A percentile compares a stretch with the other conserved stretches of the same genome.
phyloP scores from a whole-genome alignment of 2,888 invertebrate genomes.

The Stenodera caucasica region DNA sequence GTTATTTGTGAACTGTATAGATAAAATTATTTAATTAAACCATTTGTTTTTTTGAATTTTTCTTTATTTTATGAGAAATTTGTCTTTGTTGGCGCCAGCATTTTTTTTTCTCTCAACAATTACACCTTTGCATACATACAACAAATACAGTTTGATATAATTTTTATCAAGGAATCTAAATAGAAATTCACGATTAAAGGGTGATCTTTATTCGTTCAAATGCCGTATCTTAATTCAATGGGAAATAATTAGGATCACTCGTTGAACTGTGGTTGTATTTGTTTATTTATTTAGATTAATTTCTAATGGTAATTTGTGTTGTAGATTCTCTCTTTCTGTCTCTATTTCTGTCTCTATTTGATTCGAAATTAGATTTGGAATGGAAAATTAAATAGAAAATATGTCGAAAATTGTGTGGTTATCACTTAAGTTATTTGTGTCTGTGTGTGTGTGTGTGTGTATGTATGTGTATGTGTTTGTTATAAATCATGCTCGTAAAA shows the following conservation, averaged over 20 bases:
- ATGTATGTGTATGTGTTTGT: conserved; percentile 19
- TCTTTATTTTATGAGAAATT: not conserved
- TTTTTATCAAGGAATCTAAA: too few species aligned
- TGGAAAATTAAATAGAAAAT: conserved; percentile 33
- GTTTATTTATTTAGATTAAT: too few species aligned
- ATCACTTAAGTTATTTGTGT: conserved; percentile 40
- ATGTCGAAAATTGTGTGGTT: conserved; percentile 48
- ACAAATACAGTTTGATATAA: too few species aligned
- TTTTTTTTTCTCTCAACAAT: not conserved
- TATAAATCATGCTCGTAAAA: conserved; percentile 48
- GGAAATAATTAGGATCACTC: too few species aligned
- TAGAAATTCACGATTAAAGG: too few species aligned
- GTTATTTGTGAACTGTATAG: not conserved
- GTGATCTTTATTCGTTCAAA: too few species aligned
- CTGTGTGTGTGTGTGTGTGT: conserved; percentile 4
- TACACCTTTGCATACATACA: not conserved
- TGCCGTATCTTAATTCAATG: too few species aligned
- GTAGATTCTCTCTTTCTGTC: not conserved
- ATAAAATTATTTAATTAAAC: not conserved
- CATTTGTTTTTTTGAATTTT: not conserved
- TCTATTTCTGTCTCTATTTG: not conserved
- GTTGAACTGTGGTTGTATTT: too few species aligned
- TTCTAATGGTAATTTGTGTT: too few species aligned
- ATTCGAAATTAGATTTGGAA: conserved; percentile 21
- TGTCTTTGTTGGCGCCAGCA: not conserved